phyloP scores from a whole-genome alignment of 2,113 vertebrate species.

The Cephalopholis sonnerati region DNA sequence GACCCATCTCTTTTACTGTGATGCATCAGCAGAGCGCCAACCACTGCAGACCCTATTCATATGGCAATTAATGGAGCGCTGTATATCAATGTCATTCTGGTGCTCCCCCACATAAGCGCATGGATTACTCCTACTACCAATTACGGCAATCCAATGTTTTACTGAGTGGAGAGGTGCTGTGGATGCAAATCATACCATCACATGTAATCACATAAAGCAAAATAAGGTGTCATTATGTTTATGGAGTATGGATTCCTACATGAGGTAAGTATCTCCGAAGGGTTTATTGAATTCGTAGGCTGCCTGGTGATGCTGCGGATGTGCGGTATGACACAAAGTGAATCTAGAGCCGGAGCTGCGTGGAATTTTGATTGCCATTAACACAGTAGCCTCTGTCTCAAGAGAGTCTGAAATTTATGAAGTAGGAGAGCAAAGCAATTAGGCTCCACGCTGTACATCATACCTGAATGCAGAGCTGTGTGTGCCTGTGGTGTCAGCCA shows the following conservation, averaged over 20 bases:
- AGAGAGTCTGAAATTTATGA: constrained; percentile 63
- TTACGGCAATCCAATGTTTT: constrained; percentile 72
- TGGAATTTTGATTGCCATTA: constrained; percentile 64
- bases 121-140: constrained; percentile 77
- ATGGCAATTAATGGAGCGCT: constrained; percentile 87
- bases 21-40: constrained; percentile 83
- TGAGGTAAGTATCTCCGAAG: constrained; percentile 54
- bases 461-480: constrained; percentile 61
- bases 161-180: constrained; percentile 63
- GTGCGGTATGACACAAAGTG: constrained; percentile 35
- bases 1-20: constrained; percentile 82
- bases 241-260: constrained; percentile 63
- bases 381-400: constrained; percentile 57
- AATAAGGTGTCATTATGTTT: constrained; percentile 73
- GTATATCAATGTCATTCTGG: constrained; percentile 86
- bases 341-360: constrained; percentile 21
- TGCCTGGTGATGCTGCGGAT: constrained; percentile 19
- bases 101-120: constrained; percentile 77
- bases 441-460: constrained; percentile 56
- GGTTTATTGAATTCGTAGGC: constrained; percentile 51
- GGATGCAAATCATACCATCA: constrained; percentile 65
- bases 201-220: constrained; percentile 63
- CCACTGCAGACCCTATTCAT: constrained; percentile 84
- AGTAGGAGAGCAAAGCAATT: constrained; percentile 62
- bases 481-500: constrained; percentile 38